Conservation (phyloP, 2,888 invertebrate species). For the Plemyria rubiginata region DNA sequence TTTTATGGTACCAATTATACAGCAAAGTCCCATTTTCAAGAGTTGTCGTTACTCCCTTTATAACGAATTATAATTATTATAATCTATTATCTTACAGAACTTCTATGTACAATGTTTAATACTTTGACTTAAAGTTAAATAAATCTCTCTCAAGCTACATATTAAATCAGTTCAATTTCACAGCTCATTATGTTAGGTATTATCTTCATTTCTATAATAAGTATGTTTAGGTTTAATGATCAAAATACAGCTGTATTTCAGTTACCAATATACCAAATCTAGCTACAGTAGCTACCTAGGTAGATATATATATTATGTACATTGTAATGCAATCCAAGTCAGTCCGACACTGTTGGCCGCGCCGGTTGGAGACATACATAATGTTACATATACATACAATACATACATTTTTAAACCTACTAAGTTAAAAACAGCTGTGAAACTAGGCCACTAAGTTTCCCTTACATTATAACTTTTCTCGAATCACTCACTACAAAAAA, state of each 20-base stretch:
- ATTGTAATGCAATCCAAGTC: too few species aligned
- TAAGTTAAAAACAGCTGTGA: neutral
- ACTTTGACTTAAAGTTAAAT: constrained; percentile 29
- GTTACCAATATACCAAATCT: too few species aligned
- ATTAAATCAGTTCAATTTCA: constrained; percentile 27
- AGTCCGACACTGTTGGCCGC: too few species aligned
- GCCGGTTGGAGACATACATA: too few species aligned
- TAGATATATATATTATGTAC: too few species aligned
- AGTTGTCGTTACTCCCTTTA: neutral
- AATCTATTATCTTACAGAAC: constrained; percentile 40
- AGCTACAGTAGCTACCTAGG: too few species aligned
- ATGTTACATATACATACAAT: too few species aligned
- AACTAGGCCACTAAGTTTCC: neutral
- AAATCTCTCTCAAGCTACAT: constrained; percentile 14
- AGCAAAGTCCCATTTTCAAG: too few species aligned
- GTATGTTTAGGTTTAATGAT: too few species aligned
- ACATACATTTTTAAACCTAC: neutral
- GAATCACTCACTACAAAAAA: neutral
- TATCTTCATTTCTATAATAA: too few species aligned
- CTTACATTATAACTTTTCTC: neutral
- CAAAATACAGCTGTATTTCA: too few species aligned
- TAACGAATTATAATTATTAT: constrained; percentile 9
- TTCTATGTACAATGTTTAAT: constrained; percentile 41
- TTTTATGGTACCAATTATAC: too few species aligned
- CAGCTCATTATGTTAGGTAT: neutral